These are phyloP conservation scores for Camponotus vicinus DNA, from an alignment of 1,140 invertebrate genomes.

Conservation along the genomic window DNA sequence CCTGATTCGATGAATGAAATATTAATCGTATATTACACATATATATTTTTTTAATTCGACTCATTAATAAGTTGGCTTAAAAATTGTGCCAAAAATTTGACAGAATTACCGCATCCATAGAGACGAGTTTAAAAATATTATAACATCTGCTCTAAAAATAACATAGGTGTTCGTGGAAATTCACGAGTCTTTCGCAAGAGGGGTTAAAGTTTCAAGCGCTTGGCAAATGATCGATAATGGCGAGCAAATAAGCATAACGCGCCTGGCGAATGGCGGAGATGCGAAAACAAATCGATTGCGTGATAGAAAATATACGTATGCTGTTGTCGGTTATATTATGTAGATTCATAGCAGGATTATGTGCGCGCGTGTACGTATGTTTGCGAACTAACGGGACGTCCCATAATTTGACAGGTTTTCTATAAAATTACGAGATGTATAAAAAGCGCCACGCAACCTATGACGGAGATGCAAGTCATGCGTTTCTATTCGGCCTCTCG, in stretches of 20 bases:
- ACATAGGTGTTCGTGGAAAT: constrained; percentile 26
- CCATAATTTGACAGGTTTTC: constrained; percentile 57
- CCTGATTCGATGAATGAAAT: constrained; percentile 13
- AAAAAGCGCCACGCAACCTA: constrained; percentile 41
- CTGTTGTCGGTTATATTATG: constrained; percentile 58
- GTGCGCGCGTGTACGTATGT: constrained; percentile 7
- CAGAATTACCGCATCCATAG: not conserved
- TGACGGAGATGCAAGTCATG: constrained; percentile 55
- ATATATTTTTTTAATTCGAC: not conserved
- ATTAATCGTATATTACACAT: not conserved
- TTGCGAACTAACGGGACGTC: constrained; percentile 48
- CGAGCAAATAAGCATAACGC: constrained; percentile 55
- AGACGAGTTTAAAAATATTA: constrained; percentile 1
- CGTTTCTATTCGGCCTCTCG: constrained; percentile 44
- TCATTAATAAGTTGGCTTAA: not conserved
- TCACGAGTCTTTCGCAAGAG: constrained; percentile 22
- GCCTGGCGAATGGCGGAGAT: constrained; percentile 37
- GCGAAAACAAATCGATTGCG: constrained; percentile 61
- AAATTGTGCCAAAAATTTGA: not conserved
- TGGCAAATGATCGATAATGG: constrained; percentile 58
- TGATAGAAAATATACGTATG: constrained; percentile 56
- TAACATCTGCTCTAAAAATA: not conserved
- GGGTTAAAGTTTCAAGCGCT: constrained; percentile 46
- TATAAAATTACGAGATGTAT: constrained; percentile 44
- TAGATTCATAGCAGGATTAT: constrained; percentile 58